These are phyloP conservation scores for Ommatoiulus sabulosus DNA, from an alignment of 2,888 invertebrate genomes.

Conservation along the genomic window DNA sequence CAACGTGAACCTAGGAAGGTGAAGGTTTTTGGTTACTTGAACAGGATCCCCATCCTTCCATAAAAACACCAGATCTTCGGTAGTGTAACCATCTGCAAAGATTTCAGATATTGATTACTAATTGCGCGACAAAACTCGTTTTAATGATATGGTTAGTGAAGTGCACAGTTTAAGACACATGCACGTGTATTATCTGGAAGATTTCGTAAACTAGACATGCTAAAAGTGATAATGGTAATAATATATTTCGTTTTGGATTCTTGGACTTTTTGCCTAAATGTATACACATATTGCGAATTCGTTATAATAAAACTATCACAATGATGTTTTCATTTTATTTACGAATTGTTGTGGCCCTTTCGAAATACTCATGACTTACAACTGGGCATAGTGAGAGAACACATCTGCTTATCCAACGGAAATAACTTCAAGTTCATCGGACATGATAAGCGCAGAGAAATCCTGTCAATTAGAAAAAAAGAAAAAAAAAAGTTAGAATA, in stretches of 20 bases:
- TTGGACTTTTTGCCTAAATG: no score
- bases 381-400: slow-evolving; percentile 95
- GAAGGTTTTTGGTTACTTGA: slow-evolving; percentile 67
- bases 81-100: slow-evolving; percentile 94
- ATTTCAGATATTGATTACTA: background rate
- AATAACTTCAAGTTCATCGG: slow-evolving; percentile 98
- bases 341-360: no score
- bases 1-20: slow-evolving; percentile 68
- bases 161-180: no score
- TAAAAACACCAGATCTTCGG: slow-evolving; percentile 93
- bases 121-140: background rate
- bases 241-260: no score
- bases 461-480: slow-evolving; percentile 73
- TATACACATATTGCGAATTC: no score
- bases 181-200: no score
- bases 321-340: no score
- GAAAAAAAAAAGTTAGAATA: background rate
- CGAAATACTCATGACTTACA: slow-evolving; percentile 77
- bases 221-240: no score
- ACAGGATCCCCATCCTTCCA: slow-evolving; percentile 81
- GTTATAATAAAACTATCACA: no score
- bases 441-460: slow-evolving; percentile 94
- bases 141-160: no score
- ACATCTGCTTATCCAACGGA: slow-evolving; percentile 94
- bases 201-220: no score